These are phyloP conservation scores for Forbesichthys papilliferus DNA, from an alignment of 2,113 vertebrate species.

Conservation along the genomic window DNA sequence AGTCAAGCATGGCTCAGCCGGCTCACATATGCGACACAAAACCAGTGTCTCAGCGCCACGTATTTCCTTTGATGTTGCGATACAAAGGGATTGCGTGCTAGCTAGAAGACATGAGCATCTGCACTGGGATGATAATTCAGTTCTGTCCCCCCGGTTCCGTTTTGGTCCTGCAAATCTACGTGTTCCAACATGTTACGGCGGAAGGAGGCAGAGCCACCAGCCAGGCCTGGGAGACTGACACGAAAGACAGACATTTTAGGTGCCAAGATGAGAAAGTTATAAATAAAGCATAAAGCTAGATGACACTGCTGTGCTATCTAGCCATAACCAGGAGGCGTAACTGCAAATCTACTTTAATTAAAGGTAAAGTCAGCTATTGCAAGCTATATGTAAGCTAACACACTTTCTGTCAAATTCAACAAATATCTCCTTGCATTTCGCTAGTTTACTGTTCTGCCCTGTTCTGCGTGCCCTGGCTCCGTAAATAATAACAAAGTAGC, in stretches of 20 bases:
- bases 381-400: no score
- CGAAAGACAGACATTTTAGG: background rate
- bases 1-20: background rate
- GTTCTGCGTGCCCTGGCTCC: no score
- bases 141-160: conserved; percentile 13
- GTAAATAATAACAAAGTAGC: no score
- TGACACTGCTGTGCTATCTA: conserved; percentile 9
- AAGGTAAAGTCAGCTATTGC: no score
- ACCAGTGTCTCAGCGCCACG: conserved; percentile 15
- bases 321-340: no score
- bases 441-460: no score
- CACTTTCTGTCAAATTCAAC: no score
- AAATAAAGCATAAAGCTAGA: conserved; percentile 28
- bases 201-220: no score
- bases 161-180: no score
- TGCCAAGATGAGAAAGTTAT: conserved; percentile 18
- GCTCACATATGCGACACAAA: background rate
- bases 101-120: conserved; percentile 25
- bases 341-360: no score
- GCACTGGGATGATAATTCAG: background rate
- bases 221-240: background rate
- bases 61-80: conserved; percentile 34
- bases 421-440: no score
- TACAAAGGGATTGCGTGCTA: conserved; percentile 12
- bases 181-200: no score